Base-by-base conservation (phyloP, 2,113 vertebrate species). In the Fukomys damarensis region DNA sequence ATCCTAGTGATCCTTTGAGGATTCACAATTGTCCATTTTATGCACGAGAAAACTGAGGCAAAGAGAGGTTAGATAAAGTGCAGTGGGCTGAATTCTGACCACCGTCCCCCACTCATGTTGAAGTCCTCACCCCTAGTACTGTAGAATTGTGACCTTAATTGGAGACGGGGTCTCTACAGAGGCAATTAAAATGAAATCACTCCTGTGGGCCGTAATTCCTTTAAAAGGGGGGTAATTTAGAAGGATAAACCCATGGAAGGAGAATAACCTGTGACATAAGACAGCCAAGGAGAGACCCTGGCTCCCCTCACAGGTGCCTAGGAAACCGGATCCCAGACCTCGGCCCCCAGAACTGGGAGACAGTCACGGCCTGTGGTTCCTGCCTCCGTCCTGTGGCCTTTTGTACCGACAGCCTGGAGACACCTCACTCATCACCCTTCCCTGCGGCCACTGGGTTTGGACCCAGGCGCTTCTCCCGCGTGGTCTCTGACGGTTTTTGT, bases 231-330 rank as follows among this genome's bases (percentile, higher is more conserved):
- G 43, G 66, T 49, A 13, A 46, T 63, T 19, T 56, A 59, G 70
- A 35, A 70, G 30, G 13, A 19, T 11, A 49, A 5, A 16, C 19
- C 43, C 28, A 6, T 2, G 3, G 6, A 8, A 11, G 83, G 65
- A 76, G 17, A 20, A 4, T 0, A 19, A n/a, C 20, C 2, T 0
- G 10, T 35, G 43, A 56, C 0, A 0, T 12, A 43, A 61, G 24
- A 81, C 17, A 26, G 61, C 20, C 49, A 30, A 30, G 8, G 59
- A 20, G 63, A 46, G 43, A 43, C 6, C 30, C 3, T 0, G 3
- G 56, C 10, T 10, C 3, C 41, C 5, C 32, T 4, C 16, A 41
- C 1, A 30, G 87, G 30, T 24, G n/a, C 35, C 26, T 56, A 35
- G 63, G 82, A 32, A 13, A 32, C 19, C 35, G 46, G n/a, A 26